Conservation (phyloP, 2,888 invertebrate species). For the Sympetrum striolatum region DNA sequence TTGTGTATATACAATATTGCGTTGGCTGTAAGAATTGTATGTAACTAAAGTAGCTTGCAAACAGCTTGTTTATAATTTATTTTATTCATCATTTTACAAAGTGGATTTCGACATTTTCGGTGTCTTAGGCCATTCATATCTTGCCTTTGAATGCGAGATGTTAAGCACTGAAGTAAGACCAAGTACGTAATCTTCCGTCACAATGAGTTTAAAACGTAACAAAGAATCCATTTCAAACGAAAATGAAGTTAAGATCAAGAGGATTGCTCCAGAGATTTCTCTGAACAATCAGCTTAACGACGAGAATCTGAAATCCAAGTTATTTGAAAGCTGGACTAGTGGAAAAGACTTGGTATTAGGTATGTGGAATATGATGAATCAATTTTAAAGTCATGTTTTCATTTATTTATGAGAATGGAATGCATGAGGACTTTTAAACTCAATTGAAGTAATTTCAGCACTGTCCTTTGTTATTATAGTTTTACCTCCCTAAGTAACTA, state of each 20-base stretch:
- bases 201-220: constrained; percentile 31
- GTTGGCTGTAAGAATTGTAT: constrained; percentile 8
- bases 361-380: not conserved
- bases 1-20: constrained; percentile 41
- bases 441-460: not conserved
- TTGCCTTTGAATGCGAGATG: constrained; percentile 28
- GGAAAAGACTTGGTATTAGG: constrained; percentile 28
- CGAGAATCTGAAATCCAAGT: constrained; percentile 28
- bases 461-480: not conserved
- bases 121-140: not conserved
- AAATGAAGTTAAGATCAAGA: constrained; percentile 31
- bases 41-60: constrained; percentile 21
- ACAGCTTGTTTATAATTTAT: constrained; percentile 22
- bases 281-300: constrained; percentile 10
- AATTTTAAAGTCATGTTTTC: not conserved
- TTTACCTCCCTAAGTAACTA: not conserved
- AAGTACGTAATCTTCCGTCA: not conserved
- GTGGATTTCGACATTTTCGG: constrained; percentile 3
- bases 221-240: constrained; percentile 11
- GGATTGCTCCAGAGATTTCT: constrained; percentile 19
- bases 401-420: not conserved
- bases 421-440: not conserved
- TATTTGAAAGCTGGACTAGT: constrained; percentile 32
- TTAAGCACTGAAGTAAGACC: constrained; percentile 17
- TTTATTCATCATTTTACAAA: not conserved